Base-by-base conservation (phyloP, 2,797 vertebrate species). In the Sebastes flavidus region DNA sequence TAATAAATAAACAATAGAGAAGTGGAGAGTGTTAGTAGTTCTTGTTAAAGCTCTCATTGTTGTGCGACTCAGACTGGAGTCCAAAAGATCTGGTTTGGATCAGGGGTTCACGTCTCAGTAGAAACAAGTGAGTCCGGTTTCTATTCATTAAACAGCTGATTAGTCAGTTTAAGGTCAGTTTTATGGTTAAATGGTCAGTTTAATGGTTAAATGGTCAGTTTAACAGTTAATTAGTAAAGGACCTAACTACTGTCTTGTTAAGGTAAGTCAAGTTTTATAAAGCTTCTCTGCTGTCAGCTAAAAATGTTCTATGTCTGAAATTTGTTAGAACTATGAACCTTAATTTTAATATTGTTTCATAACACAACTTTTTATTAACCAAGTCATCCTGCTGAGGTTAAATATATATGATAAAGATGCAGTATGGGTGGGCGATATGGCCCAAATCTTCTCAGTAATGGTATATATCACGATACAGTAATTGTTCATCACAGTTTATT, bases 1-100 rank as follows among this genome's bases (percentile, higher is more conserved):
- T 46, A 46, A 46, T 18, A 46, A 46, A 46, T 46, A 46, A 2
- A 46, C 1, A 0, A 46, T 46, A 46, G 42, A 46, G 42, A 46
- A 6, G 3, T 46, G 14, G 42, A 20, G 16, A 25, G 52, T 56
- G 46, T 16, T n/a, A 18, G 38, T 27, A 49, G 67, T 74, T 85
- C 4, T 82, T 63, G 72, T 55, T 36, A 1, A 14, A 62, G 72
- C 38, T 36, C 2, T 12, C 4, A 20, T 4, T 32, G 25, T 3
- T 82, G 83, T 85, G 83, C 3, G 79, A 78, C 83, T 78, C 83
- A 85, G 71, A n/a, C 66, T 25, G 71, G 75, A 75, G 1, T 4
- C 9, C 74, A 75, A 5, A 81, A 32, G 67, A 58, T 82, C 5
- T 0, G 20, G 55, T 85, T 85, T 6, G 79, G 75, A 54, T 75